Evolutionary conservation across 1,140 invertebrate species (phyloP).

Genomic region (Brachionus rubens): DNA sequence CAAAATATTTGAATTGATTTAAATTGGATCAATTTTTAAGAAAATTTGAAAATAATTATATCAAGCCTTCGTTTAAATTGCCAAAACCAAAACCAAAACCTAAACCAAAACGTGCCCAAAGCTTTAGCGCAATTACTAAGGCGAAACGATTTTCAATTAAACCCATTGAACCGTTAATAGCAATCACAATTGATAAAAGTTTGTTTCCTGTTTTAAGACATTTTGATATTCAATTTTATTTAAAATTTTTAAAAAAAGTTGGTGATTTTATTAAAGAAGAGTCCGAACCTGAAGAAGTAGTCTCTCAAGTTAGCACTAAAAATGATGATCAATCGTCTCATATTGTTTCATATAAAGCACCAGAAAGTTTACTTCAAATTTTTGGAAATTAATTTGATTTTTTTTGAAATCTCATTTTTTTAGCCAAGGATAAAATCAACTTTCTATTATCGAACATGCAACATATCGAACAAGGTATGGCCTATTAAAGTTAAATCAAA

Average conservation of each 20-base stretch:
- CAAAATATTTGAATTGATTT: not conserved
- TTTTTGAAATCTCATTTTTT: not conserved
- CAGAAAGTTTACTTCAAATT: not conserved
- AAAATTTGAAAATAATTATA: not conserved
- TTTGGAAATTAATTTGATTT: not conserved
- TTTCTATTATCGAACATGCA: not conserved
- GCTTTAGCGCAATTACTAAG: not conserved
- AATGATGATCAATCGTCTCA: no score
- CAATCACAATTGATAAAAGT: slow-evolving; percentile 15
- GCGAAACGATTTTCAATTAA: not conserved
- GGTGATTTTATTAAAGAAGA: no score
- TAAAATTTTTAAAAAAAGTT: not conserved
- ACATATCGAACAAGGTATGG: slow-evolving; percentile 14
- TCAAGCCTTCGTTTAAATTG: not conserved
- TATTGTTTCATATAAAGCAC: not conserved
- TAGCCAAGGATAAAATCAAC: not conserved
- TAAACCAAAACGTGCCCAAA: not conserved
- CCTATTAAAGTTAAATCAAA: not conserved
- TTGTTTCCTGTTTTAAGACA: not conserved
- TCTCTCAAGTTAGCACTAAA: no score
- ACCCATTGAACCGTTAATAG: not conserved
- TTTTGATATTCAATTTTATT: not conserved
- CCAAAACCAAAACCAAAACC: no score
- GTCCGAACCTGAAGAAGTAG: no score
- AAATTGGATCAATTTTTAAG: not conserved